phyloP scores from a whole-genome alignment of 1,140 invertebrate genomes.

The Lysiphlebus fabarum region DNA sequence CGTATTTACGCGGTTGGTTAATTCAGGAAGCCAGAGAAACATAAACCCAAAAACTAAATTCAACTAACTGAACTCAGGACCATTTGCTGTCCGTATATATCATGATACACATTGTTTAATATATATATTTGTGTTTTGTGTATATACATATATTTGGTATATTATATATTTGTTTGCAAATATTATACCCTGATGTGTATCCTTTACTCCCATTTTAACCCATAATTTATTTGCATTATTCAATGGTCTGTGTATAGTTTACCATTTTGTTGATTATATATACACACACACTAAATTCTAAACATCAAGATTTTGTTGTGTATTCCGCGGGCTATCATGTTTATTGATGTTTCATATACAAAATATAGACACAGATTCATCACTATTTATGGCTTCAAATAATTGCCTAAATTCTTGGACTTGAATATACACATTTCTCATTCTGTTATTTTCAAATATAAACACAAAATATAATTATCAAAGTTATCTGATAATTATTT shows the following conservation, averaged over 20 bases:
- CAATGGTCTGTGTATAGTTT: too few relatives aligned
- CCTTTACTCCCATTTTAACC: too few relatives aligned
- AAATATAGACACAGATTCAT: not conserved
- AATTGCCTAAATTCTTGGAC: constrained; percentile 3
- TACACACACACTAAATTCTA: too few relatives aligned
- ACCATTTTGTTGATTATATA: too few relatives aligned
- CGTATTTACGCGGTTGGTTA: constrained; percentile 45
- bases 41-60: constrained; percentile 48
- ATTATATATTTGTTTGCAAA: not conserved
- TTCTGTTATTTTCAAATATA: too few relatives aligned
- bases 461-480: too few relatives aligned
- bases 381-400: not conserved
- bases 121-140: not conserved
- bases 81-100: constrained; percentile 13
- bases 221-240: too few relatives aligned
- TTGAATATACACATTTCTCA: not conserved
- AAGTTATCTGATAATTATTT: too few relatives aligned
- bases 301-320: constrained; percentile 10
- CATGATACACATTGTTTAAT: not conserved
- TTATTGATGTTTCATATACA: constrained; percentile 13
- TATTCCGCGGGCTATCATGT: constrained; percentile 15
- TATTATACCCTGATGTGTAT: too few relatives aligned
- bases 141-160: not conserved
- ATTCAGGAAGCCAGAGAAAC: constrained; percentile 41
- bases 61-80: constrained; percentile 36